phyloP scores from a whole-genome alignment of 2,113 vertebrate genomes.

The Colossoma macropomum region DNA sequence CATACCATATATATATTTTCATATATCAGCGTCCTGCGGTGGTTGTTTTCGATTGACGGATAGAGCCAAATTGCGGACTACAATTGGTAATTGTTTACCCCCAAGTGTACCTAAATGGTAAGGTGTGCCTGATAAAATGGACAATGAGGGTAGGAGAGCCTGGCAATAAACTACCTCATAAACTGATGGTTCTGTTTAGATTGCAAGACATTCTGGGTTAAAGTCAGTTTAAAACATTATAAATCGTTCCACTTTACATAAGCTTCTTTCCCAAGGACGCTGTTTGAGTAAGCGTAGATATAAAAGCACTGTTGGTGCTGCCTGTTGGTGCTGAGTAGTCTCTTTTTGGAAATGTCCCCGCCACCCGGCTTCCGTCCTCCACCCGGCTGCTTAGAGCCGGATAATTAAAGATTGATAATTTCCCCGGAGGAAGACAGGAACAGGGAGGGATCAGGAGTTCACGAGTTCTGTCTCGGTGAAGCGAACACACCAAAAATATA shows the following conservation, averaged over 20 bases:
- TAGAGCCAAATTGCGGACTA: no score
- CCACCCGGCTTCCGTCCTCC: slow-evolving; percentile 35
- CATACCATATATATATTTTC: no score
- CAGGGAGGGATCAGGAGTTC: slow-evolving; percentile 58
- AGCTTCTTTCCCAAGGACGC: neutral
- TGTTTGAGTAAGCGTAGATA: no score
- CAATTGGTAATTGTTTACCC: no score
- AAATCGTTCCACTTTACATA: neutral
- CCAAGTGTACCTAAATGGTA: no score
- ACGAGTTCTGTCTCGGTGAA: slow-evolving; percentile 37
- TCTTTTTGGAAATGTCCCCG: slow-evolving; percentile 12
- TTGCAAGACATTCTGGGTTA: neutral
- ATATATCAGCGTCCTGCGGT: no score
- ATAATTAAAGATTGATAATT: slow-evolving; percentile 71
- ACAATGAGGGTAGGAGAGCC: no score
- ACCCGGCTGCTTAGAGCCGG: slow-evolving; percentile 45
- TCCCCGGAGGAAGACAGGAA: slow-evolving; percentile 52
- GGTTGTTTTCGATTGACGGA: no score
- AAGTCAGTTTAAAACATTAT: neutral
- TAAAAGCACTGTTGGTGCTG: neutral
- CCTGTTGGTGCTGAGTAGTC: slow-evolving; percentile 22
- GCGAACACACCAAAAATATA: slow-evolving; percentile 56
- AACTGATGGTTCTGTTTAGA: no score
- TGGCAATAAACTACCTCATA: no score
- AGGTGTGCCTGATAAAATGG: no score